phyloP scores from a whole-genome alignment of 2,888 invertebrate genomes.

The Dryadula phaetusa region DNA sequence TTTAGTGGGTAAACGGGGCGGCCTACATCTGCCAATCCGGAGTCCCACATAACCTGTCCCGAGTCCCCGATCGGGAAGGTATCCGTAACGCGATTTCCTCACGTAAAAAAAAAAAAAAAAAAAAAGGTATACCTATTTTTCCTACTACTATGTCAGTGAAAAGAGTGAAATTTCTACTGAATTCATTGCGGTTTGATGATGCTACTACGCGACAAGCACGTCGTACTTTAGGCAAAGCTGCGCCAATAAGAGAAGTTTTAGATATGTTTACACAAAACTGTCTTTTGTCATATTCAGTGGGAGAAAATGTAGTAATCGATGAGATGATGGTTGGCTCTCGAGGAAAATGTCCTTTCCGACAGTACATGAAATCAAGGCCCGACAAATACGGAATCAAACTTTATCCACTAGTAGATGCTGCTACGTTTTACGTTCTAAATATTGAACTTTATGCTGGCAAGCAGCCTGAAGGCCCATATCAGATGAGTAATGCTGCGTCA shows the following conservation, averaged over 20 bases:
- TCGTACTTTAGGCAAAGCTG: constrained; percentile 47
- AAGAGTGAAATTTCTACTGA: constrained; percentile 44
- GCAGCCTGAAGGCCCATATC: constrained; percentile 47
- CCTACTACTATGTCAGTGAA: constrained; percentile 34
- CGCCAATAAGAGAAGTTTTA: constrained; percentile 49
- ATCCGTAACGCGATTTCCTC: no score
- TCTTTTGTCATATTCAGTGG: constrained; percentile 41
- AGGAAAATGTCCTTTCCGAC: constrained; percentile 46
- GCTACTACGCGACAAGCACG: constrained; percentile 42
- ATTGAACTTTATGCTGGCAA: constrained; percentile 16
- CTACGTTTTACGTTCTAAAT: constrained; percentile 46
- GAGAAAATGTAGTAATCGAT: constrained; percentile 48
- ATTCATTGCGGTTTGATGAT: constrained; percentile 46
- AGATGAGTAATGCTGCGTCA: constrained; percentile 48
- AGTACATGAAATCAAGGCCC: constrained; percentile 42
- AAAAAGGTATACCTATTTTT: background rate
- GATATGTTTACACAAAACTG: constrained; percentile 47
- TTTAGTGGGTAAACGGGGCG: no score
- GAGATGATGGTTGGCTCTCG: constrained; percentile 48
- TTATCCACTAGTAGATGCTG: constrained; percentile 44
- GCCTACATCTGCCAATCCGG: no score
- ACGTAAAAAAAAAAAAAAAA: no score
- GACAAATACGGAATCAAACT: constrained; percentile 35
- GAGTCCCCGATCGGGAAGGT: no score
- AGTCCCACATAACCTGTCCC: no score